phyloP scores from a whole-genome alignment of 2,888 invertebrate genomes.

The Drosophila longiperda region DNA sequence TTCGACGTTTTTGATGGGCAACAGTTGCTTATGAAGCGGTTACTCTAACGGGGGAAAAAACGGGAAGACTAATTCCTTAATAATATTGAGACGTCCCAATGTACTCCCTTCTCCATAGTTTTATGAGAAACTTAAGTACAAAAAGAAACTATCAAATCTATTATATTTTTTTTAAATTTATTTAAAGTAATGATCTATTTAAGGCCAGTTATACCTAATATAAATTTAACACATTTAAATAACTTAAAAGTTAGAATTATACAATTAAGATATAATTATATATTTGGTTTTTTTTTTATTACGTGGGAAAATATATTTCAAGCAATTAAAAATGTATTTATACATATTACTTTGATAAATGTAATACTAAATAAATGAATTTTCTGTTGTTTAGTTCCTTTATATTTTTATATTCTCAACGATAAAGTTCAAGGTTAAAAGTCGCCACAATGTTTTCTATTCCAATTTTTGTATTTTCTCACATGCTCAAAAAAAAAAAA shows the following conservation, averaged over 20 bases:
- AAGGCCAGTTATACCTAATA: background rate
- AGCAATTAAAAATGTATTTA: background rate
- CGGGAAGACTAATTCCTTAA: background rate
- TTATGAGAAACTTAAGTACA: no score
- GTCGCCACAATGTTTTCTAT: conserved; percentile 5
- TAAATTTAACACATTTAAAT: background rate
- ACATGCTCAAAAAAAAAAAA: background rate
- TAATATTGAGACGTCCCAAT: background rate
- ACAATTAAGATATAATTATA: background rate
- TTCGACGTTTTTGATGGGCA: conserved; percentile 10
- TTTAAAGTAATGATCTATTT: background rate
- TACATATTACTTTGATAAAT: background rate
- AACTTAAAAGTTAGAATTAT: background rate
- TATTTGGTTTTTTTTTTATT: background rate
- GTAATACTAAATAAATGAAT: background rate
- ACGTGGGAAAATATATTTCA: background rate
- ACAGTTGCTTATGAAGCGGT: background rate
- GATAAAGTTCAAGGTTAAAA: conserved; percentile 1
- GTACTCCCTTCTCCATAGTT: background rate
- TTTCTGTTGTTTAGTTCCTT: background rate
- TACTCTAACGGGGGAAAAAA: background rate
- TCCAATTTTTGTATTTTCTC: background rate
- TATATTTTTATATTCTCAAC: background rate
- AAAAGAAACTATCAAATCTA: background rate
- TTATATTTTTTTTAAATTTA: background rate